A percentile compares a stretch with the other conserved stretches of the same genome.
phyloP scores from a whole-genome alignment of 2,113 vertebrate genomes.

The Pelodiscus sinensis region DNA sequence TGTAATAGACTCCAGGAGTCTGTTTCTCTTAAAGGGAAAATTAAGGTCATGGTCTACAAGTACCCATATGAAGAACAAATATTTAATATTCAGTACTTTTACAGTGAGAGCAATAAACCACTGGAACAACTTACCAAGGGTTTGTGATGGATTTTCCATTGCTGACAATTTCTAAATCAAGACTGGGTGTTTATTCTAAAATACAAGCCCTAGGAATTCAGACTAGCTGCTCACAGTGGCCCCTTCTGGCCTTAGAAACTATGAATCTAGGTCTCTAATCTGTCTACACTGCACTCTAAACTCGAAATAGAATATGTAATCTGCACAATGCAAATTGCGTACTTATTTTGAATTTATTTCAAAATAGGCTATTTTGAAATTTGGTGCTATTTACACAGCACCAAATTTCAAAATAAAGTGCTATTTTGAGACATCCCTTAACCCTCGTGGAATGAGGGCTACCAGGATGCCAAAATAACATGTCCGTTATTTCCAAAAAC shows the following conservation, averaged over 20 bases:
- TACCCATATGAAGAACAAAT: not conserved
- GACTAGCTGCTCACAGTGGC: not conserved
- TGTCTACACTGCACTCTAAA: too few species aligned
- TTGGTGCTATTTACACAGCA: too few species aligned
- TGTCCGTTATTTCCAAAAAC: too few species aligned
- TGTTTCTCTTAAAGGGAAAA: not conserved
- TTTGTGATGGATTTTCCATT: not conserved
- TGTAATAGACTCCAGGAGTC: not conserved
- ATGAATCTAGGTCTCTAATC: not conserved
- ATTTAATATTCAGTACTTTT: not conserved
- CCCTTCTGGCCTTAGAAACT: not conserved
- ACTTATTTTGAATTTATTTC: too few species aligned
- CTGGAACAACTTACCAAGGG: not conserved
- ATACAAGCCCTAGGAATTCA: not conserved
- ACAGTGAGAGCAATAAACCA: not conserved
- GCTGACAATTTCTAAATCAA: not conserved
- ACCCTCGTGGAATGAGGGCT: too few species aligned
- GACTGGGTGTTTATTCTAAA: not conserved
- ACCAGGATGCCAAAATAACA: too few species aligned
- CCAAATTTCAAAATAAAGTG: too few species aligned
- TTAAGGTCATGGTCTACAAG: not conserved
- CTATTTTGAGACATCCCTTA: too few species aligned
- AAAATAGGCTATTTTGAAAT: too few species aligned
- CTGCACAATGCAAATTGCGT: too few species aligned
- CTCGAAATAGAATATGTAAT: too few species aligned